A percentile compares a stretch with the other conserved stretches of the same genome.
These are phyloP conservation scores for Melopsittacus undulatus DNA, from an alignment of 2,797 vertebrate genomes.

Conservation along the genomic window DNA sequence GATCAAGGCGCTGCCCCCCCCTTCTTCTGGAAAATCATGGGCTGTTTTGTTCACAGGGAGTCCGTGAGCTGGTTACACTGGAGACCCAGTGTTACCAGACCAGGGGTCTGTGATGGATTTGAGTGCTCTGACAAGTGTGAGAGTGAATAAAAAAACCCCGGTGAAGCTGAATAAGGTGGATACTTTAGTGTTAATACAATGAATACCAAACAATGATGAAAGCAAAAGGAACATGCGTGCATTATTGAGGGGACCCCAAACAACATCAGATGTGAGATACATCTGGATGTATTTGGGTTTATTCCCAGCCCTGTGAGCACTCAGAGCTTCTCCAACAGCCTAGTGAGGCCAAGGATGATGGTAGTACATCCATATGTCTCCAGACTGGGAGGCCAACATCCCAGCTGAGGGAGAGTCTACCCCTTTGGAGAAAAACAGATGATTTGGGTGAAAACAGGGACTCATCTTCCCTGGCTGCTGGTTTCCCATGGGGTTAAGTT, in stretches of 20 bases:
- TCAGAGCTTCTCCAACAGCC: neutral
- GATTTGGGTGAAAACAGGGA: neutral
- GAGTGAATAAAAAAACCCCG: neutral
- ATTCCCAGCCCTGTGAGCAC: neutral
- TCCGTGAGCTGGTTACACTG: neutral
- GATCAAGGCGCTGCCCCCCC: neutral
- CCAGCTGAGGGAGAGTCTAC: accelerated
- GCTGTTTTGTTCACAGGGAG: accelerated
- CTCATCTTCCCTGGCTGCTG: accelerated
- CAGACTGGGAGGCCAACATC: accelerated
- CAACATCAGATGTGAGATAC: neutral
- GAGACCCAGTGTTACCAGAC: accelerated
- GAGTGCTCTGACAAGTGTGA: neutral
- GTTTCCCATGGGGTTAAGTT: accelerated
- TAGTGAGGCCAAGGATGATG: neutral
- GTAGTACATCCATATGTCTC: neutral
- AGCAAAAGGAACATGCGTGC: accelerated
- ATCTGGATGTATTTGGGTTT: accelerated
- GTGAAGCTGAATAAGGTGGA: neutral
- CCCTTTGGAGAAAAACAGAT: accelerated
- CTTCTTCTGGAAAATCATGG: accelerated
- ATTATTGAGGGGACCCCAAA: neutral
- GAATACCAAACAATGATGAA: neutral
- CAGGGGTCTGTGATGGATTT: neutral
- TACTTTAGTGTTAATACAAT: neutral